These are phyloP conservation scores for Nyctereutes procyonoides DNA, from an alignment of 2,113 vertebrate genomes.

Conservation along the genomic window DNA sequence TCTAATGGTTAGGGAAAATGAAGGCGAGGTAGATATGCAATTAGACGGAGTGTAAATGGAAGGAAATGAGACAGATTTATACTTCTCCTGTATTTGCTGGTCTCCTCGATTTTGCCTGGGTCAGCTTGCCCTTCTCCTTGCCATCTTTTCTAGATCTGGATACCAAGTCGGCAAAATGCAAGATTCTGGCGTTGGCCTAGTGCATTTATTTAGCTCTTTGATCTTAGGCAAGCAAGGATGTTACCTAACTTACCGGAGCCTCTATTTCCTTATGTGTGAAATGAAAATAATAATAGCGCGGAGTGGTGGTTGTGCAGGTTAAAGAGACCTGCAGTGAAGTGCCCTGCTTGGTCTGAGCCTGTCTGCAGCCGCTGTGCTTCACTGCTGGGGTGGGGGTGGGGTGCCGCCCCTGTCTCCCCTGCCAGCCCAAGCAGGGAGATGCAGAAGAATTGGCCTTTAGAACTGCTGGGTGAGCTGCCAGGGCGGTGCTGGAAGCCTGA, in stretches of 20 bases:
- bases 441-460: background rate
- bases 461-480: conserved; percentile 27
- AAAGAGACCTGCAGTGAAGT: background rate
- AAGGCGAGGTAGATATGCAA: background rate
- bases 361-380: background rate
- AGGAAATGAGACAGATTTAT: background rate
- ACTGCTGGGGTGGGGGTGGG: too few species aligned
- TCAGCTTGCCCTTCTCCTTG: background rate
- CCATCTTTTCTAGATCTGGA: background rate
- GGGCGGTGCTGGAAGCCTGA: background rate
- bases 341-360: background rate
- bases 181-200: background rate
- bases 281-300: background rate
- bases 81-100: background rate
- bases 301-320: background rate
- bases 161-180: background rate
- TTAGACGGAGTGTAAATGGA: background rate
- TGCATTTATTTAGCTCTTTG: background rate
- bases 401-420: background rate
- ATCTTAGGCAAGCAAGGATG: conserved; percentile 14
- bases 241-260: background rate
- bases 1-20: background rate
- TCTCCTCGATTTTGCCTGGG: background rate
- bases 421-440: background rate
- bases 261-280: background rate